Conservation (phyloP, 2,113 vertebrate genomes). For the Halichoerus grypus region DNA sequence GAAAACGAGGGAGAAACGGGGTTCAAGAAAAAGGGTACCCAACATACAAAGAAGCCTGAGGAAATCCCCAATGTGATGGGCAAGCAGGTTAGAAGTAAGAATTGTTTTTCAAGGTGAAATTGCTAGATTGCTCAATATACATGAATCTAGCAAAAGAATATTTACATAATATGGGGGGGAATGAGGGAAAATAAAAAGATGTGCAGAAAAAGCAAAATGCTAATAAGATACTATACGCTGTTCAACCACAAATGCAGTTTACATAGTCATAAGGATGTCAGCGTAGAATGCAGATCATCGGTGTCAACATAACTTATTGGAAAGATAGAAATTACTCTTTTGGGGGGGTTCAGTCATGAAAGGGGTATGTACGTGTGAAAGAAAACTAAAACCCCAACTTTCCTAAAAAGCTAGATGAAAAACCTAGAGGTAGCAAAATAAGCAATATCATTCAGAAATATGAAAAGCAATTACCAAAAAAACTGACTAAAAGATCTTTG, state of each 20-base stretch:
- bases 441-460: not conserved
- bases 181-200: conserved; percentile 6
- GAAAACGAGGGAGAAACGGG: not conserved
- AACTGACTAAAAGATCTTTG: not conserved
- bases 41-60: not conserved
- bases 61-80: not conserved
- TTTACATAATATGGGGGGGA: not conserved
- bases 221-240: not conserved
- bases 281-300: not conserved
- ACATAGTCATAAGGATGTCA: not conserved
- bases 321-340: not conserved
- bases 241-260: not conserved
- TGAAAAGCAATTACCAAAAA: not conserved
- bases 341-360: not conserved
- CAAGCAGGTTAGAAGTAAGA: not conserved
- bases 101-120: not conserved
- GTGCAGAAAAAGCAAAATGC: not conserved
- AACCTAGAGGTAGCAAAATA: not conserved
- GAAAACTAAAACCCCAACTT: not conserved
- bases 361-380: not conserved
- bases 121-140: not conserved
- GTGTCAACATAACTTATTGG: not conserved
- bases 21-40: not conserved
- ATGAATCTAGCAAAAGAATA: not conserved
- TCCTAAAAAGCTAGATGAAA: not conserved